Percentiles rank a stretch among this genome's conserved stretches.
These are phyloP conservation scores for Cyprinodon tularosa DNA, from an alignment of 2,113 vertebrate genomes.

Conservation along the genomic window DNA sequence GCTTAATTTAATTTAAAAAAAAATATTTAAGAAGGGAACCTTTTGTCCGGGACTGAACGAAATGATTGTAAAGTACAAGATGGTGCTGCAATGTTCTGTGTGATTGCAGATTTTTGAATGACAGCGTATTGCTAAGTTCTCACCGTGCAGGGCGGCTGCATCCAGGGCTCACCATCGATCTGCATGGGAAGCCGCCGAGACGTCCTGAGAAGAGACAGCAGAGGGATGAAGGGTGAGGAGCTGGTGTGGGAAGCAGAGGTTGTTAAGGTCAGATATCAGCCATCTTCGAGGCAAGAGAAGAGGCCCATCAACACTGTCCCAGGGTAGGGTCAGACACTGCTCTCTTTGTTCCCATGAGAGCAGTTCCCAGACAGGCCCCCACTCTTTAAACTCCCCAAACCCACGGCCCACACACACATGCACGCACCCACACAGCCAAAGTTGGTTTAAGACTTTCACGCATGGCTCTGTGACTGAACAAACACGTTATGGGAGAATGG, in stretches of 20 bases:
- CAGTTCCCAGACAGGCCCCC: conserved; percentile 74
- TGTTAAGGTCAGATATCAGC: conserved; percentile 65
- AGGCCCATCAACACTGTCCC: conserved; percentile 65
- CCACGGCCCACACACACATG: conserved; percentile 25
- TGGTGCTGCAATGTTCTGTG: not conserved
- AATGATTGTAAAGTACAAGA: not conserved
- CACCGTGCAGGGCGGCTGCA: conserved; percentile 93
- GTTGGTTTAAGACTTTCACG: conserved; percentile 69
- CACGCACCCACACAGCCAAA: conserved; percentile 33
- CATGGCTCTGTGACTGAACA: conserved; percentile 49
- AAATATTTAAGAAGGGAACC: too few species aligned
- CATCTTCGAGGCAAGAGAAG: conserved; percentile 54
- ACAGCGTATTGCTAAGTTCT: conserved; percentile 53
- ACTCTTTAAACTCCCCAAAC: conserved; percentile 68
- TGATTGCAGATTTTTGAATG: not conserved
- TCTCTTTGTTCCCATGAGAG: conserved; percentile 77
- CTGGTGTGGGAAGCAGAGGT: conserved; percentile 1
- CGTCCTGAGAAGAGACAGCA: conserved; percentile 78
- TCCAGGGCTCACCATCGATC: conserved; percentile 97
- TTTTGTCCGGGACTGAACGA: too few species aligned
- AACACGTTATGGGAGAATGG: conserved; percentile 59
- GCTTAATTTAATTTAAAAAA: too few species aligned
- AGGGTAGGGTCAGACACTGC: conserved; percentile 71
- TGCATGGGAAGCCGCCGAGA: conserved; percentile 94
- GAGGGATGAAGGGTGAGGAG: not conserved